Conservation (phyloP, 2,113 vertebrate genomes). For the Tachysurus vachellii region DNA sequence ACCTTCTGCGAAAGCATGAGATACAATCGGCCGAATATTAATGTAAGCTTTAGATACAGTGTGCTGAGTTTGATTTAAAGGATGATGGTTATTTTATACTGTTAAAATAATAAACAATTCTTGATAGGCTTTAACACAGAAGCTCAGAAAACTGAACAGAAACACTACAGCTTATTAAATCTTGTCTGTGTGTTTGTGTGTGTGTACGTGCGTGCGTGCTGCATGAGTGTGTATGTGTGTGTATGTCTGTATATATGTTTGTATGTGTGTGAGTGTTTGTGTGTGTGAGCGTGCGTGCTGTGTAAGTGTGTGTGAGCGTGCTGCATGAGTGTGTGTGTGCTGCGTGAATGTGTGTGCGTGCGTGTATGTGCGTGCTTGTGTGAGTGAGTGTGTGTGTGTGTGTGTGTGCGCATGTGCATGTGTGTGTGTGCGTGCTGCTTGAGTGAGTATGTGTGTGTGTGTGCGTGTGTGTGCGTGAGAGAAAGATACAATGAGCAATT, state of each 20-base stretch:
- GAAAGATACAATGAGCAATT: not conserved
- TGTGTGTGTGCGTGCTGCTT: no score
- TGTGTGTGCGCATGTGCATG: not conserved
- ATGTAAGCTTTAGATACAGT: not conserved
- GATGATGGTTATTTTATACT: not conserved
- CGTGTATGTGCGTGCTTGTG: not conserved
- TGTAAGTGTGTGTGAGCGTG: no score
- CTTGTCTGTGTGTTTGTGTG: not conserved
- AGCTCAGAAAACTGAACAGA: not conserved
- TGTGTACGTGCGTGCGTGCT: no score
- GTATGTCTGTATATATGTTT: no score
- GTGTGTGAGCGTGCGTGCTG: no score
- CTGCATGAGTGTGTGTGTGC: no score
- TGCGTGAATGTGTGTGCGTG: not conserved
- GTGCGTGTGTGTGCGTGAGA: not conserved
- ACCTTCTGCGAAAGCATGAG: not conserved
- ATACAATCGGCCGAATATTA: not conserved
- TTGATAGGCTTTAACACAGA: not conserved
- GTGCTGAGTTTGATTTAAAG: not conserved
- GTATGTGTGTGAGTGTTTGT: no score
- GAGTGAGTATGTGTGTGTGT: no score
- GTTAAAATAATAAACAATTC: not conserved
- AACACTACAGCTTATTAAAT: not conserved
- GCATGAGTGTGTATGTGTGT: no score
- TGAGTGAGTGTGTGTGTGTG: not conserved